Evolutionary conservation across 1,140 invertebrate species (phyloP).

Genomic region (Ceratosolen solmsi): DNA sequence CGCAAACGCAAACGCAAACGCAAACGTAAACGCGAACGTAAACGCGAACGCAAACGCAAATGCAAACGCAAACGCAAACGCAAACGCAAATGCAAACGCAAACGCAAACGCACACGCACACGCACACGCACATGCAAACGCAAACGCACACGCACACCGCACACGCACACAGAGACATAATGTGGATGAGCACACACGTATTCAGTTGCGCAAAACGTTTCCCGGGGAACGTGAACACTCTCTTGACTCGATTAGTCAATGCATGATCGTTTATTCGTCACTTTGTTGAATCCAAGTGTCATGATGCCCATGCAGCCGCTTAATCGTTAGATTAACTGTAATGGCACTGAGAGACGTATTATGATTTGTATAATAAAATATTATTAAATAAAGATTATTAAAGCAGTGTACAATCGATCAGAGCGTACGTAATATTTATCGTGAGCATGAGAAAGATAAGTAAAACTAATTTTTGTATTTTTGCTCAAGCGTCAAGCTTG

Average conservation of each 20-base stretch:
- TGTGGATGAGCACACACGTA: no score
- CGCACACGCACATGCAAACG: conserved; percentile 41
- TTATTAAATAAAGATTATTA: no score
- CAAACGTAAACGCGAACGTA: conserved; percentile 66
- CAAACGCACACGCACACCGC: no score
- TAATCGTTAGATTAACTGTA: neutral
- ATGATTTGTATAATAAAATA: no score
- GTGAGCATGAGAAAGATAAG: no score
- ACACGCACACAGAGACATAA: conserved; percentile 39
- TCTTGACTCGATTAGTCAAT: conserved; percentile 11
- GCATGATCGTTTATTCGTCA: neutral
- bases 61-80: conserved; percentile 63
- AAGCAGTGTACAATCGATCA: neutral
- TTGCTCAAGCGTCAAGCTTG: no score
- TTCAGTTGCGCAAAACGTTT: conserved; percentile 13
- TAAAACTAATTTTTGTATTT: no score
- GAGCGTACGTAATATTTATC: no score
- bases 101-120: conserved; percentile 48
- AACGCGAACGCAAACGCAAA: conserved; percentile 46
- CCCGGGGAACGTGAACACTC: neutral
- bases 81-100: conserved; percentile 54
- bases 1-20: conserved; percentile 45
- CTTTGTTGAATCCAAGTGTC: neutral
- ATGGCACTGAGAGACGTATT: neutral
- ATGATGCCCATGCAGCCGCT: neutral